Conservation (phyloP, 2,797 vertebrate genomes). For the Cyprinella venusta region DNA sequence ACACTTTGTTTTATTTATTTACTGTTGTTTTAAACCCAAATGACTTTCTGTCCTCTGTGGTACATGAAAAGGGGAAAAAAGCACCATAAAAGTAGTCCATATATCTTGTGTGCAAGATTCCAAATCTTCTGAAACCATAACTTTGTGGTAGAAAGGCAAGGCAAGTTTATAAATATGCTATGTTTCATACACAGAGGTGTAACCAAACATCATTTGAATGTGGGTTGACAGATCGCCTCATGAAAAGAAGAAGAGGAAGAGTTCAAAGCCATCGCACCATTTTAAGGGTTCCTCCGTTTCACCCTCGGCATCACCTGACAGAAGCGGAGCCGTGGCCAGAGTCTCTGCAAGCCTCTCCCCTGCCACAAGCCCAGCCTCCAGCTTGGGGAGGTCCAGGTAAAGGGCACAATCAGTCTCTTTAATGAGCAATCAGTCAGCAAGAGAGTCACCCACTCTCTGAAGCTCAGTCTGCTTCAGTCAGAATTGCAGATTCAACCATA, state of each 20-base stretch:
- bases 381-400: conserved; percentile 89
- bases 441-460: not conserved
- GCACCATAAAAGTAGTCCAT: not conserved
- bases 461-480: conserved; percentile 23
- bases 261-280: conserved; percentile 78
- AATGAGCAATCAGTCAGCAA: not conserved
- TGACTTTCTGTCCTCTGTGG: not conserved
- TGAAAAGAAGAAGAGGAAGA: conserved; percentile 84
- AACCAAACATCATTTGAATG: not conserved
- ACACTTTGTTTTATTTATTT: not conserved
- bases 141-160: not conserved
- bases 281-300: conserved; percentile 82
- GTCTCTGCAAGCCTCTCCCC: conserved; percentile 83
- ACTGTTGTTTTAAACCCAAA: not conserved
- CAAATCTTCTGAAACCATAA: not conserved
- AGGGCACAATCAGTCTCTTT: not conserved
- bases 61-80: not conserved
- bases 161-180: not conserved
- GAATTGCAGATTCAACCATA: conserved; percentile 32
- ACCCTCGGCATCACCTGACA: conserved; percentile 82
- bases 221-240: conserved; percentile 77
- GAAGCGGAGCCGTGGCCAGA: conserved; percentile 72
- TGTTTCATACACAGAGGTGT: not conserved
- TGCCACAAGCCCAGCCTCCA: conserved; percentile 89
- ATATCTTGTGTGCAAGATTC: not conserved